Conservation (phyloP, 2,113 vertebrate genomes). For the Morone chrysops region DNA sequence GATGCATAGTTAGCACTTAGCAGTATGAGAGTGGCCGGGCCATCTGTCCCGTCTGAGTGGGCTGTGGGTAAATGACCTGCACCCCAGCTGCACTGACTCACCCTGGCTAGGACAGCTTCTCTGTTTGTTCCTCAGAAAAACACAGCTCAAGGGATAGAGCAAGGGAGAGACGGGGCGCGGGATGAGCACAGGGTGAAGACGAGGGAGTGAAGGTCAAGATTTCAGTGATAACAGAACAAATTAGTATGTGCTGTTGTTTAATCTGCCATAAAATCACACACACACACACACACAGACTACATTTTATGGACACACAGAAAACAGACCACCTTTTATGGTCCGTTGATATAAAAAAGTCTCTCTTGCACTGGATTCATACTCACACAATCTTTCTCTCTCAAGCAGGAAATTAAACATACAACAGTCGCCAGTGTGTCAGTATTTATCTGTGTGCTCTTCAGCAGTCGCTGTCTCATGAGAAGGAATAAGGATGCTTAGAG, state of each 20-base stretch:
- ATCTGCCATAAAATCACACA: slow-evolving; percentile 43
- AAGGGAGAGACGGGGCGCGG: neutral
- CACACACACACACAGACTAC: neutral
- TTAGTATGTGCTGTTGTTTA: slow-evolving; percentile 40
- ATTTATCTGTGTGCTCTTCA: slow-evolving; percentile 42
- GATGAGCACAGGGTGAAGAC: slow-evolving; percentile 32
- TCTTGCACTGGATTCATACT: slow-evolving; percentile 27
- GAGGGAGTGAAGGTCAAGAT: slow-evolving; percentile 51
- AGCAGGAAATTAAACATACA: slow-evolving; percentile 71
- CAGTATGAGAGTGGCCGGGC: slow-evolving; percentile 62
- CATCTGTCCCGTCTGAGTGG: slow-evolving; percentile 79
- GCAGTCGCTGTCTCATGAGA: slow-evolving; percentile 7
- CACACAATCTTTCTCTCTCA: slow-evolving; percentile 22
- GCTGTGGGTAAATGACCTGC: slow-evolving; percentile 79
- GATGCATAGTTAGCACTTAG: slow-evolving; percentile 58
- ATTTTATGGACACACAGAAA: slow-evolving; percentile 33
- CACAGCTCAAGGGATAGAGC: slow-evolving; percentile 27
- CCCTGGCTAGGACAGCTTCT: slow-evolving; percentile 70
- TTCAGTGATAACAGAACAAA: slow-evolving; percentile 45
- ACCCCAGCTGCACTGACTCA: slow-evolving; percentile 82
- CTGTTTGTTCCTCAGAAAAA: slow-evolving; percentile 69
- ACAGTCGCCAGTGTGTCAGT: slow-evolving; percentile 23
- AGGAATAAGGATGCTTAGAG: neutral
- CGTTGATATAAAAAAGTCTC: slow-evolving; percentile 31
- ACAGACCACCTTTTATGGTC: slow-evolving; percentile 4